Evolutionary conservation across 2,113 vertebrate genomes (phyloP), one percentile per base, ranked within the genome.

Genomic region (Lampris incognitus): DNA sequence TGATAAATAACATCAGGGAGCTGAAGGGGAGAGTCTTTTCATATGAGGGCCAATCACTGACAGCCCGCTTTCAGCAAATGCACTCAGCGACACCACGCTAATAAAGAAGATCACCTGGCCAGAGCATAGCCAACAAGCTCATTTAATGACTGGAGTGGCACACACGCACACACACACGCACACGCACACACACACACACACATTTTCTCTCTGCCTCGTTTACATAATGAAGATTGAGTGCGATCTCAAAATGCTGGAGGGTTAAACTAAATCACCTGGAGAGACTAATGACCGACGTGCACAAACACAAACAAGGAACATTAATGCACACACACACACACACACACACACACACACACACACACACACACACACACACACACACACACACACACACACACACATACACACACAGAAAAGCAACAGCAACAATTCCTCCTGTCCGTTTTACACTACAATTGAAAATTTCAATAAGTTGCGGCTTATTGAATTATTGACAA

Each of bases 31-130:
- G 79, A 85, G 82, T 71, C 57, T 79, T 59, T 63, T 68, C 77
- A 65, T 11, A 49, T 64, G 6, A 2, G 13, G 73, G 85, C 62
- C 85, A 78, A 79, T 81, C 79, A 79, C 56, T 86, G 83, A 87
- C 86, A 90, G 68, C 44, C 39, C 0, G 51, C 86, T 92, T 90
- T 92, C 88, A 90, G 51, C 39, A 50, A 74, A 76, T 50, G 69
- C 81, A 88, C 82, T 87, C 77, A 87, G 72, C 48, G 63, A 88
- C 79, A 85, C 72, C n/a, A 39, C 4, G 42, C 70, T 85, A 81
- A 89, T 89, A 85, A 87, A 87, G 71, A 69, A 76, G 79, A 86
- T 89, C 90, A 83, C 83, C 84, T 82, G 78, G 79, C 74, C 69
- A 74, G 50, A 79, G 75, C 76, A 40, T 9, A 65, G 75, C 72